These are phyloP conservation scores for Amblyjoppa proteus DNA, from an alignment of 2,888 invertebrate genomes.

Conservation along the genomic window DNA sequence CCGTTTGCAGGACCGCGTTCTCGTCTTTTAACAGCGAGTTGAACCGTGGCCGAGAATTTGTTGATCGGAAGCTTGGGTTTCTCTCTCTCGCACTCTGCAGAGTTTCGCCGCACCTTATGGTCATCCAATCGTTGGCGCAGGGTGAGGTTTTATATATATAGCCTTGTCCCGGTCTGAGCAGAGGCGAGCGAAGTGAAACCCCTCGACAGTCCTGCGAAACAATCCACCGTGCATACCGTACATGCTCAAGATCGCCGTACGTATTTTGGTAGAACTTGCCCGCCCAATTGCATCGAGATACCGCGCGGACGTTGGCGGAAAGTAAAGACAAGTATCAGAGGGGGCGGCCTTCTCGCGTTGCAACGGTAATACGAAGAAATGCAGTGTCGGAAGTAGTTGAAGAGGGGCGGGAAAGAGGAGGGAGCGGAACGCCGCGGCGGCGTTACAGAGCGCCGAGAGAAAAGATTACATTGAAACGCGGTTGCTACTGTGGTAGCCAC, in stretches of 20 bases:
- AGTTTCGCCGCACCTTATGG: too few species aligned
- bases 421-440: conserved; percentile 35
- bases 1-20: too few species aligned
- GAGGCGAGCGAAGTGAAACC: background rate
- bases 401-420: conserved; percentile 19
- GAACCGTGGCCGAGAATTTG: too few species aligned
- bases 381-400: conserved; percentile 33
- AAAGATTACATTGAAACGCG: conserved; percentile 77
- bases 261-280: background rate
- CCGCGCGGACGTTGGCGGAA: conserved; percentile 7
- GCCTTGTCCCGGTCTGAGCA: background rate
- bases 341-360: conserved; percentile 20
- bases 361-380: conserved; percentile 50
- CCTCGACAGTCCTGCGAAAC: background rate
- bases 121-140: too few species aligned
- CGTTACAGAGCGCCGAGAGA: conserved; percentile 50
- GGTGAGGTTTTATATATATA: too few species aligned
- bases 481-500: conserved; percentile 73
- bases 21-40: too few species aligned
- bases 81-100: too few species aligned
- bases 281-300: conserved; percentile 22
- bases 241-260: conserved; percentile 5
- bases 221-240: background rate
- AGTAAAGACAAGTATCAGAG: conserved; percentile 25
- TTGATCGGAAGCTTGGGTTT: too few species aligned